Conservation (phyloP, 2,888 invertebrate genomes). For the Eupithecia vulgata region DNA sequence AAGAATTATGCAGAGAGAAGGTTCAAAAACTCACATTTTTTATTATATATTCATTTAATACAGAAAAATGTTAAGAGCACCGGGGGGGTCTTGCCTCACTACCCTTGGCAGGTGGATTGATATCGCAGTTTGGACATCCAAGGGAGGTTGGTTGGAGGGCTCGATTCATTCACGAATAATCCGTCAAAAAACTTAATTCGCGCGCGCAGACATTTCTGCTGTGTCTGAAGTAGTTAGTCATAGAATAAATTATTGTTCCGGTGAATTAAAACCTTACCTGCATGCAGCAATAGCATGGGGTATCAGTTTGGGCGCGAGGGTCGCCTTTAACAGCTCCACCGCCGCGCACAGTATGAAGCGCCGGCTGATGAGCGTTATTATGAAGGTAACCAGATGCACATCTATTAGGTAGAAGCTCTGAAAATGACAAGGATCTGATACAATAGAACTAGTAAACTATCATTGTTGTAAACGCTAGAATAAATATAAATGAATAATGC, state of each 20-base stretch:
- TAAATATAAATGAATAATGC: no score
- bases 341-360: constrained; percentile 89
- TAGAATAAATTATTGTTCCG: neutral
- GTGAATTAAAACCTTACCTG: constrained; percentile 47
- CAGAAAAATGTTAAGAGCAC: no score
- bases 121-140: no score
- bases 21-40: no score
- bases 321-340: constrained; percentile 75
- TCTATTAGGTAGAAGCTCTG: constrained; percentile 98
- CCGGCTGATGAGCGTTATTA: constrained; percentile 90
- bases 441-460: neutral
- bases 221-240: neutral
- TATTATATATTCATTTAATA: no score
- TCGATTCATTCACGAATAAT: no score
- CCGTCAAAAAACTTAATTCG: neutral
- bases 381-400: constrained; percentile 92
- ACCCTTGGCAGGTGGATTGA: no score
- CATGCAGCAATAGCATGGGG: constrained; percentile 68
- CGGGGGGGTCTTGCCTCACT: no score
- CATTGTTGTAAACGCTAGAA: neutral
- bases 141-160: no score
- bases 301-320: constrained; percentile 75
- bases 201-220: neutral
- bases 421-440: constrained; percentile 51
- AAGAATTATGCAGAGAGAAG: no score